Evolutionary conservation across 1,140 invertebrate species (phyloP), one percentile per base, ranked within the genome.

Genomic region (Homarus americanus): DNA sequence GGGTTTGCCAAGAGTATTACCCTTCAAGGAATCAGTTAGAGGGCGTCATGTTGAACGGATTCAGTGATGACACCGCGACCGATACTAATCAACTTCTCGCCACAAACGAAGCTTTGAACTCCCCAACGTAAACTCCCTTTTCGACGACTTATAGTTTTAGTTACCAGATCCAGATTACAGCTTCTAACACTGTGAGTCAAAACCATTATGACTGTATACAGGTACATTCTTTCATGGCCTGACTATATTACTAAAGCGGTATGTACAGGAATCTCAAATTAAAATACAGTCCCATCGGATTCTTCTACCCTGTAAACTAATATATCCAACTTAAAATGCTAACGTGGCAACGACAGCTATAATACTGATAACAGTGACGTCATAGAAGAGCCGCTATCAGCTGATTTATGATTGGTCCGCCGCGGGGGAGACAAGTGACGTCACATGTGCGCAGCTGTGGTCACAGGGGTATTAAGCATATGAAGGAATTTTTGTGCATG

Each of bases 371-470:
- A 69, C n/a, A 40, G 66, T 84, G 82, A 84, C 82, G 82, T 72
- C 63, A 84, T 36, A 84, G 63, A 84, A 38, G 66, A 40, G 82
- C 82, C 82, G 82, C 82, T 84, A 84, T 84, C 82, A 41, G 1
- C n/a, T 84, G 34, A 84, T 84, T 84, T 84, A 84, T 69, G 63
- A 84, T 84, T 84, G 82, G 82, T 32, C 12, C 20, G 66, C 66
- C 24, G 38, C 38, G 10, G 34, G 66, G 58, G 82, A 84, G 82
- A 84, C 82, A 82, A 34, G 44, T 82, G 79, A 82, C 79, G 79
- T 82, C 79, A 82, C 34, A 20, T 36, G 28, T 63, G 49, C 53
- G 53, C 79, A 82, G 79, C 79, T 82, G 79, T 69, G 63, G 63
- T 12, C 63, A 69, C 63, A 28, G 32, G 63, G 63, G 63, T 69